Evolutionary conservation across 2,113 vertebrate genomes (phyloP).

Genomic region (Lepisosteus osseus): DNA sequence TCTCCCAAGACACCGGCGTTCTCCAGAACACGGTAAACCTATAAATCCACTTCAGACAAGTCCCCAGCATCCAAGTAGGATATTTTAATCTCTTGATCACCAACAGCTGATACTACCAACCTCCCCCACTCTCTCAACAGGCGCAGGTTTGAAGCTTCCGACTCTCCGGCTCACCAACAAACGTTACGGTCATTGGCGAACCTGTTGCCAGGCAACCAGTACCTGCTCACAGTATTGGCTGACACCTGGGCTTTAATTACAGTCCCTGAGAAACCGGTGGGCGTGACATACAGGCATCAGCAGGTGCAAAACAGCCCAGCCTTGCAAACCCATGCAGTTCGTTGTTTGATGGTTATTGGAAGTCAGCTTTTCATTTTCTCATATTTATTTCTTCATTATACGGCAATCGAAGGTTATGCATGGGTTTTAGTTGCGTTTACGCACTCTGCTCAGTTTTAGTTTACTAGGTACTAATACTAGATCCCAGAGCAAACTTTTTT

Average conservation of each 20-base stretch:
- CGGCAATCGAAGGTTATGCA: too few relatives aligned
- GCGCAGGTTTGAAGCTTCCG: conserved; percentile 40
- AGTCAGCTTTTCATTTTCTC: too few relatives aligned
- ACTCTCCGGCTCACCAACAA: conserved; percentile 36
- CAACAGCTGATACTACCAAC: conserved; percentile 5
- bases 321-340: too few relatives aligned
- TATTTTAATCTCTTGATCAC: background rate
- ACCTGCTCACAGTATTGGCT: conserved; percentile 48
- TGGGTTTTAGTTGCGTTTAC: too few relatives aligned
- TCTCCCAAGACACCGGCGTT: background rate
- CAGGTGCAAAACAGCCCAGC: too few relatives aligned
- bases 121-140: conserved; percentile 11
- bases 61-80: background rate
- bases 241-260: background rate
- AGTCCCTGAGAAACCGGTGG: too few relatives aligned
- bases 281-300: too few relatives aligned
- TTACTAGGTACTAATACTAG: too few relatives aligned
- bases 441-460: too few relatives aligned
- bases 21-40: background rate
- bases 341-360: too few relatives aligned
- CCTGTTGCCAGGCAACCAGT: conserved; percentile 54
- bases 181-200: conserved; percentile 50
- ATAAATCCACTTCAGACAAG: background rate
- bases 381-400: too few relatives aligned
- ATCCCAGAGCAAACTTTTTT: too few relatives aligned